Base-by-base conservation (phyloP, 2,888 invertebrate species). In the Argynnis bischoffii region DNA sequence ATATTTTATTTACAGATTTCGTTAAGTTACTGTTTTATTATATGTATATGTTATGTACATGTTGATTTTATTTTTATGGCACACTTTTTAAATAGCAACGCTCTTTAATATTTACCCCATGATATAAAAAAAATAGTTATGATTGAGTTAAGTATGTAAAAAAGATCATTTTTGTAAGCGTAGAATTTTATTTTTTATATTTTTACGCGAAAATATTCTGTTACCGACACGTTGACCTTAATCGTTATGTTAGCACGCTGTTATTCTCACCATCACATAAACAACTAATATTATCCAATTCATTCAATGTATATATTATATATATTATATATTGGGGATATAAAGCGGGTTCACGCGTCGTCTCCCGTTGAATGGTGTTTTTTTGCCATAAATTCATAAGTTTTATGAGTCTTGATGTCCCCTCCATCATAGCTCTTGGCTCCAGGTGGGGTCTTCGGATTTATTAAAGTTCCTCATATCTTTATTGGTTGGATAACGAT, bases 341-440 rank as follows among this genome's bases (percentile, higher is more conserved):
- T 31, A 47, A 59, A 63, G 51, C 57, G 50, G 47, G 57, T 66
- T 72, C 64, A 64, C 66, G 70, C 72, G 53, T 71, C 69, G 72
- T 74, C 71, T 69, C 72, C 53, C 76, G 72, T 76, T 68, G 74
- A 69, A 78, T 79, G 79, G 76, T 83, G 82, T 85, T 84, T 86
- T 83, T 86, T 83, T 74, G 75, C 76, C 81, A 83, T 88, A 87
- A 87, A 87, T 87, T 82, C 78, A 77, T 79, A 83, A 83, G 84
- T 87, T 86, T 75, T 73, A 74, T 57, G 75, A 75, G 67, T 70
- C 60, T 55, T 66, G 76, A 72, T 74, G 80, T 71, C 64, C 76
- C 75, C 77, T 82, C 81, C 80, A 79, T 78, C 77, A 75, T 77
- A 80, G 81, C 82, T 85, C 81, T 83, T 79, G 77, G 78, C 74